These are phyloP conservation scores for Enteromius argenteus DNA, from an alignment of 2,797 vertebrate genomes.

Conservation along the genomic window DNA sequence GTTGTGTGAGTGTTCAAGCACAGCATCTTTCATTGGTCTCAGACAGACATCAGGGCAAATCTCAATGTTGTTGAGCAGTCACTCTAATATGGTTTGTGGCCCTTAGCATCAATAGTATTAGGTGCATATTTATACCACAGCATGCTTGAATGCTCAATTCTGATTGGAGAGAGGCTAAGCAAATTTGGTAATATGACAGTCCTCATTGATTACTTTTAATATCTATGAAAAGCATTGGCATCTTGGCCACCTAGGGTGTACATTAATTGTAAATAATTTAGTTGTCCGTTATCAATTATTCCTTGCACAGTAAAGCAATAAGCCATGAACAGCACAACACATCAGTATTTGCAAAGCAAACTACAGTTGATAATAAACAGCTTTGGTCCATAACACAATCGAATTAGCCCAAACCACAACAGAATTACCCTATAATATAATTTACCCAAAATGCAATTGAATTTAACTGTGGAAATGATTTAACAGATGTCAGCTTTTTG, in stretches of 20 bases:
- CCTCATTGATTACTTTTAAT: not conserved
- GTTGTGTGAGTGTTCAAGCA: slow-evolving; percentile 11
- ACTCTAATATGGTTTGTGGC: slow-evolving; percentile 14
- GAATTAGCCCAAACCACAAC: slow-evolving; percentile 12
- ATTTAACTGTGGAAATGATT: not conserved
- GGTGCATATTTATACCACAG: not conserved
- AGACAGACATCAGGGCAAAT: slow-evolving; percentile 44
- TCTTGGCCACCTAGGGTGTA: not conserved
- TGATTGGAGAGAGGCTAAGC: not conserved
- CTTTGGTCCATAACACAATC: not conserved
- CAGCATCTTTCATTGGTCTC: slow-evolving; percentile 35
- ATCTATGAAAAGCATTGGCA: not conserved
- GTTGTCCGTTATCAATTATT: slow-evolving; percentile 1
- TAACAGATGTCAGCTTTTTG: slow-evolving; percentile 1
- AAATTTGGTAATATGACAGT: not conserved
- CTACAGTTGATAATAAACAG: slow-evolving; percentile 14
- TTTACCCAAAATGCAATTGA: slow-evolving; percentile 12
- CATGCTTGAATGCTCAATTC: slow-evolving; percentile 10
- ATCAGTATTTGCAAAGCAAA: slow-evolving; percentile 24
- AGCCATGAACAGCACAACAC: not conserved
- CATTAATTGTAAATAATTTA: slow-evolving; percentile 5
- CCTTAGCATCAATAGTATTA: slow-evolving; percentile 10
- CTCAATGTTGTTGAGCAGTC: not conserved
- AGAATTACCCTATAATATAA: slow-evolving; percentile 8
- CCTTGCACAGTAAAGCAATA: not conserved